Percentiles rank a stretch among this genome's conserved stretches.
phyloP scores from a whole-genome alignment of 2,797 vertebrate genomes.

The Halcyon badia region DNA sequence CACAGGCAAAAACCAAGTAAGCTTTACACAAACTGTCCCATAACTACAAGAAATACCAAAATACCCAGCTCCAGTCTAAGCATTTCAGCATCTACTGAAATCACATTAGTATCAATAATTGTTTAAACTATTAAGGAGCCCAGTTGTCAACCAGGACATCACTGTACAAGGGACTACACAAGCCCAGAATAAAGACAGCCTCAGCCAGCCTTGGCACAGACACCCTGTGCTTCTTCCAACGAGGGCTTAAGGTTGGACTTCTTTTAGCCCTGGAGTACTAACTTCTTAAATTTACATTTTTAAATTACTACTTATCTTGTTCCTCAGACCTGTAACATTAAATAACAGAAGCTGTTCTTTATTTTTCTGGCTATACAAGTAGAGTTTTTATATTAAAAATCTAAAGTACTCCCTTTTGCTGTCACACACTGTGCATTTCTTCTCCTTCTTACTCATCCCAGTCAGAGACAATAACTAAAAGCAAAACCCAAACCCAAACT shows the following conservation, averaged over 20 bases:
- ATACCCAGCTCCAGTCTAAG: not conserved
- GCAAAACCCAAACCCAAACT: not conserved
- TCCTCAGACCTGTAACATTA: not conserved
- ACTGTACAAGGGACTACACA: not conserved
- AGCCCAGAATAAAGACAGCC: not conserved
- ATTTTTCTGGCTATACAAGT: not conserved
- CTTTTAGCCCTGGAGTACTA: not conserved
- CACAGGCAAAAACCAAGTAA: not conserved
- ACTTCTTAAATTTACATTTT: not conserved
- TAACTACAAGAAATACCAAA: not conserved
- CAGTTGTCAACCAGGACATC: not conserved
- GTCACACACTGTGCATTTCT: not conserved
- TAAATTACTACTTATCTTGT: not conserved
- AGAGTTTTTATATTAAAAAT: not conserved
- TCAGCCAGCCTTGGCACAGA: not conserved
- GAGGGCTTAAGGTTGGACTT: not conserved
- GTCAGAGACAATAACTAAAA: not conserved
- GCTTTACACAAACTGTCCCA: not conserved
- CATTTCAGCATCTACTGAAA: not conserved
- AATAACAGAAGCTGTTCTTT: not conserved
- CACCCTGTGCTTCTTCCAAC: not conserved
- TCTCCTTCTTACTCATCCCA: not conserved
- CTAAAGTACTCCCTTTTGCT: not conserved
- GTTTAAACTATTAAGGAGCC: not conserved
- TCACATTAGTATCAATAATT: not conserved